Percentiles rank a stretch among this genome's conserved stretches.
phyloP scores from a whole-genome alignment of 2,888 invertebrate genomes.

The Drosophila limbata region DNA sequence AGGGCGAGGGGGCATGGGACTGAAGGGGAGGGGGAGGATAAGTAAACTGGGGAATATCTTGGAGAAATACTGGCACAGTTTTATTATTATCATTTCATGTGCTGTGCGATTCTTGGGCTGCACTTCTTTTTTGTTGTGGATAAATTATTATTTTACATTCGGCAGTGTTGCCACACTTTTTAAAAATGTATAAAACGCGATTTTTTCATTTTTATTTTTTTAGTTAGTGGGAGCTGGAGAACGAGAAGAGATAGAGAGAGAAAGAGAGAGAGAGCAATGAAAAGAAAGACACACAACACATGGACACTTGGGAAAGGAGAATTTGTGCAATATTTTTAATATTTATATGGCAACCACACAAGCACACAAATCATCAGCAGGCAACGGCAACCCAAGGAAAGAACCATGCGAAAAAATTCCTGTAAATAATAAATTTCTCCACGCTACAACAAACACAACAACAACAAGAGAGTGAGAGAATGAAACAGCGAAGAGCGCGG shows the following conservation, averaged over 20 bases:
- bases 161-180: slow-evolving; percentile 71
- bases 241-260: not conserved
- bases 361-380: slow-evolving; percentile 80
- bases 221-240: slow-evolving; percentile 32
- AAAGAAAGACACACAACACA: slow-evolving; percentile 43
- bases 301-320: slow-evolving; percentile 61
- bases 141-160: slow-evolving; percentile 75
- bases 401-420: slow-evolving; percentile 59
- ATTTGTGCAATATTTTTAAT: slow-evolving; percentile 79
- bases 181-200: slow-evolving; percentile 76
- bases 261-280: slow-evolving; percentile 13
- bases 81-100: slow-evolving; percentile 70
- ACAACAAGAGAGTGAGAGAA: slow-evolving; percentile 17
- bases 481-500: slow-evolving; percentile 64
- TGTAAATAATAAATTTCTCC: slow-evolving; percentile 78
- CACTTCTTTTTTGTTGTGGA: slow-evolving; percentile 34
- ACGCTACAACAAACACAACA: slow-evolving; percentile 37
- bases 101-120: slow-evolving; percentile 32
- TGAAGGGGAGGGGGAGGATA: not conserved
- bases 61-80: slow-evolving; percentile 59
- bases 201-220: slow-evolving; percentile 60
- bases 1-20: not conserved
- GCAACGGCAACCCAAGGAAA: slow-evolving; percentile 59
- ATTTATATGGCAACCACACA: slow-evolving; percentile 79
- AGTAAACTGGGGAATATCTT: slow-evolving; percentile 41